Percentiles rank a stretch among this genome's conserved stretches.
phyloP scores from a whole-genome alignment of 2,113 vertebrate genomes.

The Myrmecobius fasciatus region DNA sequence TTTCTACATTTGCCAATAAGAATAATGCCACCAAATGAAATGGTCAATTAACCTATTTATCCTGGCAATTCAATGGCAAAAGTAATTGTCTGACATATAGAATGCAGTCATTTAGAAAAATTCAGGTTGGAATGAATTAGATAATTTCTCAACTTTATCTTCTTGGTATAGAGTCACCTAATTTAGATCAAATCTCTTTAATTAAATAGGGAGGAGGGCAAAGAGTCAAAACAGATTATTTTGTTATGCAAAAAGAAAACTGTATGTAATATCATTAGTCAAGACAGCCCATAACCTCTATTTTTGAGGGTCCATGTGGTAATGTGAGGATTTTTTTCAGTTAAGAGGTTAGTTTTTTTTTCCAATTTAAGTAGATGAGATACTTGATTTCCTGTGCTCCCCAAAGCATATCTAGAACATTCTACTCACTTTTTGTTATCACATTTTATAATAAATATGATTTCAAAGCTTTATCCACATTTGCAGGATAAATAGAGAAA shows the following conservation, averaged over 20 bases:
- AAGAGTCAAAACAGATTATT: not conserved
- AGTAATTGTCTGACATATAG: not conserved
- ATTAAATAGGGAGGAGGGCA: not conserved
- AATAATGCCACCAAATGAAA: not conserved
- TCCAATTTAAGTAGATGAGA: not conserved
- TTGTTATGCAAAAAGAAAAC: not conserved
- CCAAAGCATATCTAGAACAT: not conserved
- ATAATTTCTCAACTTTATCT: not conserved
- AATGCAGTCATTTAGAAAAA: not conserved
- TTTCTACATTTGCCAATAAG: not conserved
- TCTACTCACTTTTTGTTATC: not conserved
- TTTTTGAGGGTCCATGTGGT: not conserved
- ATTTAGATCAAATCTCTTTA: not conserved
- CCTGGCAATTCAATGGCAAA: not conserved
- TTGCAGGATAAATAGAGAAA: too few relatives aligned
- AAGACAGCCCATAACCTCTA: not conserved
- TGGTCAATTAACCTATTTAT: not conserved
- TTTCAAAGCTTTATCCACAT: too few relatives aligned
- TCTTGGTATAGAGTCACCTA: not conserved
- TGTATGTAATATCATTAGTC: not conserved
- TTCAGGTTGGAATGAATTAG: not conserved
- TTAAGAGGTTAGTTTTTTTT: not conserved
- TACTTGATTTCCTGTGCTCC: not conserved
- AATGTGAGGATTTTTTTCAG: not conserved
- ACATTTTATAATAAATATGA: not conserved